Conservation (phyloP, 2,888 invertebrate genomes). For the Priocnemis perturbator region DNA sequence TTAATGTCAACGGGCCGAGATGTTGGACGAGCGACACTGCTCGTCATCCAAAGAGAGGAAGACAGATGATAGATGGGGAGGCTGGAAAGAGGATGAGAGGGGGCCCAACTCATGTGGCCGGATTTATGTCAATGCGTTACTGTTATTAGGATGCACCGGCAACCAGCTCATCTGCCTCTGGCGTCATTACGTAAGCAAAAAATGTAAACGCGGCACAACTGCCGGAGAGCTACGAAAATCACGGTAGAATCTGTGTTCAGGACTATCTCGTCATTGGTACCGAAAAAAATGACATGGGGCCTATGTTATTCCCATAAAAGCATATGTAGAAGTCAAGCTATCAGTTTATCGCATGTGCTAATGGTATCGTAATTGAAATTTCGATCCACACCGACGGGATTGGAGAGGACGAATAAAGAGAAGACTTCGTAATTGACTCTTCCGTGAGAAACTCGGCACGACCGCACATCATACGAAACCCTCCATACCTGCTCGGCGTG, state of each 20-base stretch:
- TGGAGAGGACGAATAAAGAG: too few species aligned
- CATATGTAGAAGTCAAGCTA: too few species aligned
- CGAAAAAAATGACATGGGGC: too few species aligned
- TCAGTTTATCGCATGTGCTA: too few species aligned
- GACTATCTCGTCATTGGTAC: too few species aligned
- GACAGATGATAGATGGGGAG: not conserved
- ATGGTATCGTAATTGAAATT: too few species aligned
- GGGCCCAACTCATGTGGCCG: conserved; percentile 11
- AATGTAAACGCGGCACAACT: not conserved
- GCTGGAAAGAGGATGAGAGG: not conserved
- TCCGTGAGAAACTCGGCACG: not conserved
- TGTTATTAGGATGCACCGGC: conserved; percentile 15
- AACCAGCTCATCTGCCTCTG: conserved; percentile 20
- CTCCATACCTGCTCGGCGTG: not conserved
- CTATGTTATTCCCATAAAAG: too few species aligned
- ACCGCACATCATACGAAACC: not conserved
- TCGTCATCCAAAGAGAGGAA: not conserved
- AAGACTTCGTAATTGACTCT: too few species aligned
- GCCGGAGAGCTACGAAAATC: too few species aligned
- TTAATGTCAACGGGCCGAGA: conserved; percentile 13
- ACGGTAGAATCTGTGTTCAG: too few species aligned
- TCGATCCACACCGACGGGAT: too few species aligned
- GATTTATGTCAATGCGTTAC: conserved; percentile 23
- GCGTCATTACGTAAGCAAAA: conserved; percentile 25
- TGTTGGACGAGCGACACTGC: not conserved